phyloP scores from a whole-genome alignment of 1,140 invertebrate genomes.

The Colletes latitarsis region DNA sequence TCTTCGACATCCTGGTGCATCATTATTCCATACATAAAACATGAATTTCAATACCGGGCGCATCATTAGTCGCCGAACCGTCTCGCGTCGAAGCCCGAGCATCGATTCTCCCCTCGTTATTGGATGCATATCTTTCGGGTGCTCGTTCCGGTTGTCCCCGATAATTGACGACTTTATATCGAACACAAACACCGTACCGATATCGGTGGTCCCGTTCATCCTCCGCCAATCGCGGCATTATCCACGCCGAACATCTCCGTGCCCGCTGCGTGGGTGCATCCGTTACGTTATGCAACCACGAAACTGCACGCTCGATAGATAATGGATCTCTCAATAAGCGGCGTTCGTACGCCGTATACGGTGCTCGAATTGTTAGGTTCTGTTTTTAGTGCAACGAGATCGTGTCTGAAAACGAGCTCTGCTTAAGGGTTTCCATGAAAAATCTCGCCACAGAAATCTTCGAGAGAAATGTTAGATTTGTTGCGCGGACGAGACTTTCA shows the following conservation, averaged over 20 bases:
- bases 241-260: constrained; percentile 2
- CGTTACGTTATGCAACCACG: constrained; percentile 33
- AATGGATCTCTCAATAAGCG: constrained; percentile 20
- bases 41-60: constrained; percentile 39
- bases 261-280: constrained; percentile 36
- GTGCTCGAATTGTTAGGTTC: neutral
- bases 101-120: constrained; percentile 27
- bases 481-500: too few relatives aligned
- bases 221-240: neutral
- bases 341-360: neutral
- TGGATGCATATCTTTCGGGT: constrained; percentile 15
- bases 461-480: too few relatives aligned
- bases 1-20: neutral
- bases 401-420: neutral
- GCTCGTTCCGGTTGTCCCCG: constrained; percentile 38
- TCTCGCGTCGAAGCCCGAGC: neutral
- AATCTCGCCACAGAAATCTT: too few relatives aligned
- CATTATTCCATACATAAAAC: constrained; percentile 38
- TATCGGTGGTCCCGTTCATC: constrained; percentile 48
- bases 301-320: constrained; percentile 15
- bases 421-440: too few relatives aligned
- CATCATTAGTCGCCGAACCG: constrained; percentile 33
- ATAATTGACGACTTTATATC: constrained; percentile 48
- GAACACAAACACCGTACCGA: constrained; percentile 29
- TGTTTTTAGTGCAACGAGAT: neutral